phyloP scores from a whole-genome alignment of 2,888 invertebrate species.

The Auanema freiburgensis region DNA sequence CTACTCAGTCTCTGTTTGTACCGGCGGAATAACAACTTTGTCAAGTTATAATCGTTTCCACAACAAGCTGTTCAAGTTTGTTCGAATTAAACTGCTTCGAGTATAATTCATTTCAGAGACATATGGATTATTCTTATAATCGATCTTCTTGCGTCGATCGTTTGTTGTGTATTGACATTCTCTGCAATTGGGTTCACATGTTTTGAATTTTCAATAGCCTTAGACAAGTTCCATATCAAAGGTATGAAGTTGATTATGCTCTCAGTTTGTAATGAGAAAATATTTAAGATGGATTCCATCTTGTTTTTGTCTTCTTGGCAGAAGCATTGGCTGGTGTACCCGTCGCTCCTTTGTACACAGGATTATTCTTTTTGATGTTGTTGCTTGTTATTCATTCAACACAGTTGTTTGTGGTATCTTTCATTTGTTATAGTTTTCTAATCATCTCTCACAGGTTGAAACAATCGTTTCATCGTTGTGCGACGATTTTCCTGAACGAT shows the following conservation, averaged over 20 bases:
- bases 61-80: slow-evolving; percentile 79
- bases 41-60: slow-evolving; percentile 83
- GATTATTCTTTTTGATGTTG: slow-evolving; percentile 76
- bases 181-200: slow-evolving; percentile 82
- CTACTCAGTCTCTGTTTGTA: slow-evolving; percentile 82
- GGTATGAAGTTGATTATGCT: slow-evolving; percentile 37
- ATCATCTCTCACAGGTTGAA: slow-evolving; percentile 68
- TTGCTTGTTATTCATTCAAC: slow-evolving; percentile 59
- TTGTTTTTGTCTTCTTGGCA: slow-evolving; percentile 84
- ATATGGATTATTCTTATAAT: slow-evolving; percentile 78
- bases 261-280: neutral
- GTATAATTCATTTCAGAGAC: slow-evolving; percentile 70
- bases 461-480: slow-evolving; percentile 70
- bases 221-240: slow-evolving; percentile 58
- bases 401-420: slow-evolving; percentile 47
- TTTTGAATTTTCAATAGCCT: slow-evolving; percentile 74
- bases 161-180: slow-evolving; percentile 80
- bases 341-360: slow-evolving; percentile 80
- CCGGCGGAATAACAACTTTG: slow-evolving; percentile 83
- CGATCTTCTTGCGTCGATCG: slow-evolving; percentile 79
- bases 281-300: slow-evolving; percentile 54
- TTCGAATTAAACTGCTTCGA: slow-evolving; percentile 35
- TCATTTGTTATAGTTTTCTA: neutral
- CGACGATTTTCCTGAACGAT: slow-evolving; percentile 67
- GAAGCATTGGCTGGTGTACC: slow-evolving; percentile 78